These are phyloP conservation scores for Mormyrops attenuatus DNA, from an alignment of 2,797 vertebrate species.

Conservation along the genomic window DNA sequence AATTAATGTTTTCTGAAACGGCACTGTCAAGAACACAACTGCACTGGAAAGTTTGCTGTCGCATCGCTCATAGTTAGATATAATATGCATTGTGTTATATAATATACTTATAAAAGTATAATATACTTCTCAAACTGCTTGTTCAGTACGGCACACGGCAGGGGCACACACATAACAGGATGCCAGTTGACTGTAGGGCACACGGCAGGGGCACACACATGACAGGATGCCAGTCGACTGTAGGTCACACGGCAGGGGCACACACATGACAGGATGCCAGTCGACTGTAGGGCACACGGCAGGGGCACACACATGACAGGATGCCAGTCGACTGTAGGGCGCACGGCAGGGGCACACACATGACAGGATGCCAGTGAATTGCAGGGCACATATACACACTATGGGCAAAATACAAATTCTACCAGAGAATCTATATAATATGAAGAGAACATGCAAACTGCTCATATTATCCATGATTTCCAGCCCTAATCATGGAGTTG, in stretches of 20 bases:
- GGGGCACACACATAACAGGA: neutral
- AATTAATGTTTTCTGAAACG: constrained; percentile 16
- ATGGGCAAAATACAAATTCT: neutral
- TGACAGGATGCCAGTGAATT: neutral
- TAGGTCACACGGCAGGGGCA: neutral
- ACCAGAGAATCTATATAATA: neutral
- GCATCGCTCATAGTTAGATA: neutral
- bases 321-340: neutral
- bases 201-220: neutral
- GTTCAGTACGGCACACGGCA: neutral
- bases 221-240: neutral
- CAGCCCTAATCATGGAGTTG: neutral
- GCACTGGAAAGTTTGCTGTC: neutral
- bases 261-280: neutral
- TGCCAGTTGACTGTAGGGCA: neutral
- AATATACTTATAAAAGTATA: neutral
- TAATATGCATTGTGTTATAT: neutral
- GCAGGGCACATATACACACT: neutral
- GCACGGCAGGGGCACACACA: neutral
- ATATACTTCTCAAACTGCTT: neutral
- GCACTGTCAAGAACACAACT: neutral
- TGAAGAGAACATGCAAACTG: neutral
- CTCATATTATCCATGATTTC: neutral
- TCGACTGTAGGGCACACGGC: neutral
- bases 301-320: neutral